Percentiles rank a stretch among this genome's conserved stretches.
Conservation (phyloP, 1,140 invertebrate genomes). For the Hylaeus anthracinus region DNA sequence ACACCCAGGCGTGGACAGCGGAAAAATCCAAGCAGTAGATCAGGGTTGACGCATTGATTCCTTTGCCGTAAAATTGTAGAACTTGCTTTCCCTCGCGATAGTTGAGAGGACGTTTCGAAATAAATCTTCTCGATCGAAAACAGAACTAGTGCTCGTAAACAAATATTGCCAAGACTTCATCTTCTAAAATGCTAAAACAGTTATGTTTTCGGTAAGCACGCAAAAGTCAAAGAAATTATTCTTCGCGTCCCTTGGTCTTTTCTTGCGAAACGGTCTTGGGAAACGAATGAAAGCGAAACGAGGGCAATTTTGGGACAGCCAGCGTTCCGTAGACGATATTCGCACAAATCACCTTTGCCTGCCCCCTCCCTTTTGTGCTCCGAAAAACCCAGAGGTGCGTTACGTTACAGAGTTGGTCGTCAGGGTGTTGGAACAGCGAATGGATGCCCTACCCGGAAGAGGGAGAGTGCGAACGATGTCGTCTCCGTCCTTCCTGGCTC, state of each 20-base stretch:
- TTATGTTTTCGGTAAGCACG: no score
- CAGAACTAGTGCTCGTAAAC: no score
- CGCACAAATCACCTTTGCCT: conserved; percentile 41
- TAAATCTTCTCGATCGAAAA: no score
- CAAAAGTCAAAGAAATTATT: neutral
- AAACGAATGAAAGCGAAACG: conserved; percentile 63
- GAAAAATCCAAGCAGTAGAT: neutral
- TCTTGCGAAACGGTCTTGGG: conserved; percentile 10
- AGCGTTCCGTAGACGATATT: conserved; percentile 53
- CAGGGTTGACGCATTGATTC: no score
- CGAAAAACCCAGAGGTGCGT: neutral
- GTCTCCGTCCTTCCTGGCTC: neutral
- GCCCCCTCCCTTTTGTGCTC: neutral
- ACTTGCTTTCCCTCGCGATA: no score
- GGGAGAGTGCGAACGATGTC: conserved; percentile 11
- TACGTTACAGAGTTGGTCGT: neutral
- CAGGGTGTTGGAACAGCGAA: conserved; percentile 4
- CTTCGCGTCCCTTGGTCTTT: neutral
- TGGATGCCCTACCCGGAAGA: conserved; percentile 11
- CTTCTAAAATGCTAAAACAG: no score
- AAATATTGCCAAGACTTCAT: no score
- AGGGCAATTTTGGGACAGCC: conserved; percentile 60
- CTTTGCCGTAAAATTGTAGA: no score
- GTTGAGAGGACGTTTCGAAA: no score
- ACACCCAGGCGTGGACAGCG: no score